Evolutionary conservation across 2,797 vertebrate species (phyloP).

Genomic region (Chrysocyon brachyurus): DNA sequence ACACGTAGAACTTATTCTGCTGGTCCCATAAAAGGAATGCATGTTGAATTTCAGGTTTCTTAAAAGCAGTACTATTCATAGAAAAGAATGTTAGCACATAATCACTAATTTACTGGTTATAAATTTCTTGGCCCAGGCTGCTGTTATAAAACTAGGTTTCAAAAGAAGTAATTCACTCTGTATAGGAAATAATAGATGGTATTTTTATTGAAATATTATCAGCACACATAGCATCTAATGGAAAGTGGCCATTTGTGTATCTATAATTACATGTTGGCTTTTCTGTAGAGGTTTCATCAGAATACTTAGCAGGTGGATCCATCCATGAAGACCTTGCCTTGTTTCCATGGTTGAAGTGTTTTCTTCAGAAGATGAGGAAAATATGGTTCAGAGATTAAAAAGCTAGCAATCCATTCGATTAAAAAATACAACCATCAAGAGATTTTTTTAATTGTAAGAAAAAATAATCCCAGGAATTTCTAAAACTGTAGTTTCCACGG

Average conservation of each 20-base stretch:
- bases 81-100: constrained; percentile 9
- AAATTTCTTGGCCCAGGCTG: constrained; percentile 22
- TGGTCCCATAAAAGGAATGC: background rate
- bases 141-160: constrained; percentile 58
- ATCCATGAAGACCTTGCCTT: constrained; percentile 55
- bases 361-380: constrained; percentile 54
- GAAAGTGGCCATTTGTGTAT: constrained; percentile 44
- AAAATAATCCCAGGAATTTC: constrained; percentile 54
- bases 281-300: constrained; percentile 26
- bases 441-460: constrained; percentile 25
- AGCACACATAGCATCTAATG: constrained; percentile 52
- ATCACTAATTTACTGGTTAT: background rate
- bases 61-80: constrained; percentile 6
- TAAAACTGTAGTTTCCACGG: background rate
- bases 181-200: constrained; percentile 73
- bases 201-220: constrained; percentile 63
- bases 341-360: constrained; percentile 57
- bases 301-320: background rate
- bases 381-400: constrained; percentile 65
- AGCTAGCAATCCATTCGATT: constrained; percentile 65
- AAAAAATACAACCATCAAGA: constrained; percentile 58
- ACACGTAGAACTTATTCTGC: background rate
- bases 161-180: constrained; percentile 73
- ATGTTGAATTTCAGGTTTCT: constrained; percentile 39
- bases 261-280: constrained; percentile 65